Evolutionary conservation across 23 tunicate genomes (phyloP), one percentile per base, ranked within the genome.

Genomic region (Phallusia fumigata): DNA sequence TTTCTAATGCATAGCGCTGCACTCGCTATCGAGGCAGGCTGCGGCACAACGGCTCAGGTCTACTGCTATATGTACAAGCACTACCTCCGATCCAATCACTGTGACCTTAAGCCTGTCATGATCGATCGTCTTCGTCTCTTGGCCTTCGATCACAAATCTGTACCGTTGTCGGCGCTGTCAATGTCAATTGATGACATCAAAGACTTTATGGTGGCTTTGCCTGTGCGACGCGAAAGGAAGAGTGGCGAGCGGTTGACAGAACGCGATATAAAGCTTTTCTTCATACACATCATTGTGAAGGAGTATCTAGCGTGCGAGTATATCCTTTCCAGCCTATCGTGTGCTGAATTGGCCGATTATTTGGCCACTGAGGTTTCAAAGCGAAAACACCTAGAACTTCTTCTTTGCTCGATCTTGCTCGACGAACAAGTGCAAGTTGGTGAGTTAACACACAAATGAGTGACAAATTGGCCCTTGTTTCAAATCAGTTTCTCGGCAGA

Each of bases 61-160:
- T 58, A 58, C 69, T 22, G 69, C 69, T 58, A 6, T 16, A 58
- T 58, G 69, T 58, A 58, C 69, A 58, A 58, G 69, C 69, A 58
- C 69, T 58, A 58, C 69, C 28, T 58, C 5, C 69, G 69, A 22
- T 58, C 69, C 28, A 58, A 21, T 24, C 69, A 58, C 69, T 58
- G 69, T 24, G 69, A 58, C 16, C 28, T 58, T 5, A 58, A 58
- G 16, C 69, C 69, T 58, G 69, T 58, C 69, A 58, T 58, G 69
- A 1, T 58, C 28, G 69, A 58, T 16, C 69, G 69, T 3, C 69
- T 58, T 6, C 69, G 69, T 13, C 28, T 8, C 28, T 24, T 58
- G 3, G 69, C 69, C 3, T 58, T 58, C 13, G 69, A 58, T 5
- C 69, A 24, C 26, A 58, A 8, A 1, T 58, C 28, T 58, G 69